These are phyloP conservation scores for Drepana arcuata DNA, from an alignment of 1,140 invertebrate species.

Conservation along the genomic window DNA sequence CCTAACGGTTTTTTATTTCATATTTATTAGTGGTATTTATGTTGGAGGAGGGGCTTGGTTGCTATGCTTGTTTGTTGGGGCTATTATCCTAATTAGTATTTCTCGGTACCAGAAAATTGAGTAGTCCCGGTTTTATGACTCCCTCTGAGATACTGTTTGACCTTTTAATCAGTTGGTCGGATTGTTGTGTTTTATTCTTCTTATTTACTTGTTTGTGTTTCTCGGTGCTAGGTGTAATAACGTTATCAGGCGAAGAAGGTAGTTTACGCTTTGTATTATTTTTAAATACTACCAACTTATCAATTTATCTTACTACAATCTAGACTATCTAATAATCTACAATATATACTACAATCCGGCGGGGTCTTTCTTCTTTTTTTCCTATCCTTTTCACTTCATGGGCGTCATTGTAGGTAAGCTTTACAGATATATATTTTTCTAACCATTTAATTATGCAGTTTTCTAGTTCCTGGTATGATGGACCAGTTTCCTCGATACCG, in stretches of 20 bases:
- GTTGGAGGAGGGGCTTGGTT: slow-evolving; percentile 8
- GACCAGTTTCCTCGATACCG: not conserved
- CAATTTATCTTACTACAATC: slow-evolving; percentile 12
- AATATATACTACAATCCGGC: not conserved
- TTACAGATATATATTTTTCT: slow-evolving; percentile 1
- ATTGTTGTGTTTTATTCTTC: slow-evolving; percentile 13
- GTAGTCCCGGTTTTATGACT: slow-evolving; percentile 16
- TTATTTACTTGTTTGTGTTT: slow-evolving; percentile 9
- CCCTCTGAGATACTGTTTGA: slow-evolving; percentile 16
- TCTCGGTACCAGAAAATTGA: slow-evolving; percentile 15
- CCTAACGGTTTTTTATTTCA: slow-evolving; percentile 3
- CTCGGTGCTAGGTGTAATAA: not conserved
- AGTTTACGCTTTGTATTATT: slow-evolving; percentile 5
- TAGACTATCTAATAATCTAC: no score
- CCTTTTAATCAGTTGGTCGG: not conserved
- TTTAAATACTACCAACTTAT: slow-evolving; percentile 10
- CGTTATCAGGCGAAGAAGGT: not conserved
- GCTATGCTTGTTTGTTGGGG: slow-evolving; percentile 7
- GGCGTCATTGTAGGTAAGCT: slow-evolving; percentile 6
- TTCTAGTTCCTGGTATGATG: slow-evolving; percentile 1
- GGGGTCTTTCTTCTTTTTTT: slow-evolving; percentile 11
- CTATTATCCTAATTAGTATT: slow-evolving; percentile 6
- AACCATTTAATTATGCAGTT: slow-evolving; percentile 4
- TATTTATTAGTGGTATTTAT: slow-evolving; percentile 3
- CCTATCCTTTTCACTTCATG: slow-evolving; percentile 9